Evolutionary conservation across 2,888 invertebrate genomes (phyloP), one percentile per base, ranked within the genome.

Genomic region (Uropetala carovei): DNA sequence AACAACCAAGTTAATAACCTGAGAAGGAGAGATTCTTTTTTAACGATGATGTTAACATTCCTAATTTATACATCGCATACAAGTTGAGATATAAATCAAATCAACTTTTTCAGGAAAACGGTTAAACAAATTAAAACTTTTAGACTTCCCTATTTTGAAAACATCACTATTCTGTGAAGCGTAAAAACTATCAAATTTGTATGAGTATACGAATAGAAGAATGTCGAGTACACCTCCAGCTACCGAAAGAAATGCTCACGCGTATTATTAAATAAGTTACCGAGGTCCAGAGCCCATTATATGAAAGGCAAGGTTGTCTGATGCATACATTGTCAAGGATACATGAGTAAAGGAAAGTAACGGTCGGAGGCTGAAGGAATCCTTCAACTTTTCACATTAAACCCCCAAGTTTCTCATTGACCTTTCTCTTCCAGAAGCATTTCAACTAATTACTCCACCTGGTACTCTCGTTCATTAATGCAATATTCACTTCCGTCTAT

Each of bases 231-330:
- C 75, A 75, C 75, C 22, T 75, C 75, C 75, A 27, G 27, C 10
- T 27, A 7, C 22, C 10, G 75, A 27, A 27, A 22, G 27, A 75
- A 75, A 68, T 13, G 27, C 22, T 14, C 22, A 27, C 22, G 27
- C 22, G 75, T 75, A 75, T 75, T 75, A 75, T 22, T 75, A 75
- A 75, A 13, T 75, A 22, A 10, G 75, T 75, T 22, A 27, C 75
- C 75, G 75, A 75, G 75, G 75, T 22, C 75, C 75, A 86, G 59
- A 86, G 86, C 86, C 86, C 86, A 60, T 86, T 86, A 86, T 60
- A 30, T 60, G 86, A 86, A 86, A 86, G 86, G 59, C 86, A 86
- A 86, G 86, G 86, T 60, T 86, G 86, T 60, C 86, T 86, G 59
- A 59, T 58, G 85, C 13, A 59, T 85, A 59, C 58, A 86, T 60